A percentile compares a stretch with the other conserved stretches of the same genome.
phyloP scores from a whole-genome alignment of 2,888 invertebrate species.

The Sthenelais limicola region DNA sequence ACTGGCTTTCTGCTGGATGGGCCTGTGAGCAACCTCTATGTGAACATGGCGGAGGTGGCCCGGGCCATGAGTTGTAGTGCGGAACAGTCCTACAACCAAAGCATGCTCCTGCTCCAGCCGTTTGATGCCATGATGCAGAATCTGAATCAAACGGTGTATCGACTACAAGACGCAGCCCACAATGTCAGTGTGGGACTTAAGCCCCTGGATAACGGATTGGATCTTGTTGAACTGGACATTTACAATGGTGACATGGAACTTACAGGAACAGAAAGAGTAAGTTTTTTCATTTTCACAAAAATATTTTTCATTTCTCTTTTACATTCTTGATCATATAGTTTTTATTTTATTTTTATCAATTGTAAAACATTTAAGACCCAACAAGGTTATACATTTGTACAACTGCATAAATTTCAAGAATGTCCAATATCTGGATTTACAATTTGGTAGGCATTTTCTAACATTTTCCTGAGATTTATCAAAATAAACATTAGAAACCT shows the following conservation, averaged over 20 bases:
- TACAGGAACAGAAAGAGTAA: conserved; percentile 49
- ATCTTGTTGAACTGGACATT: conserved; percentile 46
- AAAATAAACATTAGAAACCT: no score
- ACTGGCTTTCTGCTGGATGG: conserved; percentile 53
- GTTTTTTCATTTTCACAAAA: no score
- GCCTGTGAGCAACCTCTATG: conserved; percentile 53
- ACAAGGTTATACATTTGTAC: no score
- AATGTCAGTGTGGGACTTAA: conserved; percentile 48
- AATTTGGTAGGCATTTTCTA: no score
- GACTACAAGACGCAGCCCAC: conserved; percentile 49
- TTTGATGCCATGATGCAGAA: conserved; percentile 54
- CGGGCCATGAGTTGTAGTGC: conserved; percentile 52
- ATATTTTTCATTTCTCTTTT: no score
- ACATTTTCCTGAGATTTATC: no score
- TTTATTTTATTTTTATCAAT: no score
- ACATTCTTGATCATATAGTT: no score
- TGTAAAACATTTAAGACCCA: no score
- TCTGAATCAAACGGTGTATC: conserved; percentile 50
- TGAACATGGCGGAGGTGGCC: conserved; percentile 52
- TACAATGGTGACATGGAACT: conserved; percentile 48
- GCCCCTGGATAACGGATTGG: conserved; percentile 50
- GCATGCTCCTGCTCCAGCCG: conserved; percentile 52
- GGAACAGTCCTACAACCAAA: conserved; percentile 54
- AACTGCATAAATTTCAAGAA: no score
- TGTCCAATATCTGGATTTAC: no score